phyloP scores from a whole-genome alignment of 1,140 invertebrate species.

The Bombus affinis region DNA sequence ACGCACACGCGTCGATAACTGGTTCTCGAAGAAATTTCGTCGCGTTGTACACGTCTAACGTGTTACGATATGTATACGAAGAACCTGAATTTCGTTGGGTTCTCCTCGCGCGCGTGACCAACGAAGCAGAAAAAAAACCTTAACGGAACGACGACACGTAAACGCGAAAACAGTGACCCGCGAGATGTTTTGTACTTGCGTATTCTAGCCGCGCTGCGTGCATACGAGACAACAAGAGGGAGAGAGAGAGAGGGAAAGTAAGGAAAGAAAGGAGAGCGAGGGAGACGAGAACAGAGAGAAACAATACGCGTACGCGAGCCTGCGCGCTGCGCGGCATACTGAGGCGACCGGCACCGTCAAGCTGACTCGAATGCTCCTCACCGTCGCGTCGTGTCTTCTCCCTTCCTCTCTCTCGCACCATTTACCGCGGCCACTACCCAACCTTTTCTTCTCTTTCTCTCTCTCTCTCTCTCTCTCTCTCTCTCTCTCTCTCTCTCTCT shows the following conservation, averaged over 20 bases:
- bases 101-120: neutral
- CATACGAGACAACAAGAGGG: conserved; percentile 14
- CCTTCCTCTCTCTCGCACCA: conserved; percentile 54
- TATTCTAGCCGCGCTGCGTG: conserved; percentile 43
- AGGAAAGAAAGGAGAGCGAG: conserved; percentile 17
- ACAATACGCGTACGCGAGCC: conserved; percentile 74
- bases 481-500: conserved; percentile 6
- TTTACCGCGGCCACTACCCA: neutral
- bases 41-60: neutral
- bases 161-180: conserved; percentile 21
- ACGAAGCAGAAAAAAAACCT: neutral
- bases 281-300: conserved; percentile 46
- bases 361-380: conserved; percentile 61
- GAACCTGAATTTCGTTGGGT: neutral
- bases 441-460: conserved; percentile 42
- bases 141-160: neutral
- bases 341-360: conserved; percentile 70
- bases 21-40: conserved; percentile 28
- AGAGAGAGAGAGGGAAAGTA: conserved; percentile 18
- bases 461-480: neutral
- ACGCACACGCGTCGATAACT: conserved; percentile 35
- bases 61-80: neutral
- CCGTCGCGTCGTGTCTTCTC: conserved; percentile 38
- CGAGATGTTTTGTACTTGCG: conserved; percentile 62
- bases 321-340: conserved; percentile 80